Evolutionary conservation across 2,113 vertebrate genomes (phyloP).

Genomic region (Glaucomys volans): DNA sequence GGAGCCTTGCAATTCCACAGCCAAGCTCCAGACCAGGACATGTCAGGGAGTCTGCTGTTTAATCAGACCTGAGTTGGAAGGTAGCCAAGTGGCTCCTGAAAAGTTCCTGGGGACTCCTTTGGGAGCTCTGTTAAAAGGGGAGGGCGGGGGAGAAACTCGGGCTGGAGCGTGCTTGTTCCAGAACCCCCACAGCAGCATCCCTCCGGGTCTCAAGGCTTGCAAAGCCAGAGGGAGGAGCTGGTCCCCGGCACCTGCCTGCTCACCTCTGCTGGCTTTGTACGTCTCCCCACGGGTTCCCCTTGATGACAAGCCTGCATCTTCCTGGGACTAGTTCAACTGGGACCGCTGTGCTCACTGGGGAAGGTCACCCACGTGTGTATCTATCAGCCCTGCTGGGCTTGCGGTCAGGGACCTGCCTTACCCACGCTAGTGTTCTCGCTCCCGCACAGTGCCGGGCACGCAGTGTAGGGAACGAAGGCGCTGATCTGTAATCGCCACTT

Average conservation of each 20-base stretch:
- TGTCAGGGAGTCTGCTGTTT: background rate
- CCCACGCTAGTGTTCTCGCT: background rate
- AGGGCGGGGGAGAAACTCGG: background rate
- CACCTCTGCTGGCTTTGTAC: background rate
- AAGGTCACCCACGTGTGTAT: background rate
- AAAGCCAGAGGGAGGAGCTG: fast-evolving
- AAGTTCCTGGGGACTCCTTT: constrained; percentile 36
- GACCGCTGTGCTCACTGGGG: background rate
- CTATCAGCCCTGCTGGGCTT: background rate
- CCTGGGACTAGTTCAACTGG: background rate
- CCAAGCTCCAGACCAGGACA: constrained; percentile 56
- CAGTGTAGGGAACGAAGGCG: background rate
- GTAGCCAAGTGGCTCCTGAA: constrained; percentile 47
- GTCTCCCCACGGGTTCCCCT: background rate
- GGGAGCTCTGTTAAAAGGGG: constrained; percentile 18
- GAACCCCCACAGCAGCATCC: background rate
- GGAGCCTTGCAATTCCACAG: constrained; percentile 23
- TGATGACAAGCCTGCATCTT: background rate
- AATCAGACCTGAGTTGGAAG: constrained; percentile 67
- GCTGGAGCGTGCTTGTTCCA: background rate
- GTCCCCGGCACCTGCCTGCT: background rate
- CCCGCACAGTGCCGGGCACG: background rate
- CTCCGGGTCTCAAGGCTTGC: background rate
- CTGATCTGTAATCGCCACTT: background rate
- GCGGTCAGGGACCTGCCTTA: fast-evolving